A percentile compares a stretch with the other conserved stretches of the same genome.
Conservation (phyloP, 2,113 vertebrate genomes). For the Terrapene triunguis region DNA sequence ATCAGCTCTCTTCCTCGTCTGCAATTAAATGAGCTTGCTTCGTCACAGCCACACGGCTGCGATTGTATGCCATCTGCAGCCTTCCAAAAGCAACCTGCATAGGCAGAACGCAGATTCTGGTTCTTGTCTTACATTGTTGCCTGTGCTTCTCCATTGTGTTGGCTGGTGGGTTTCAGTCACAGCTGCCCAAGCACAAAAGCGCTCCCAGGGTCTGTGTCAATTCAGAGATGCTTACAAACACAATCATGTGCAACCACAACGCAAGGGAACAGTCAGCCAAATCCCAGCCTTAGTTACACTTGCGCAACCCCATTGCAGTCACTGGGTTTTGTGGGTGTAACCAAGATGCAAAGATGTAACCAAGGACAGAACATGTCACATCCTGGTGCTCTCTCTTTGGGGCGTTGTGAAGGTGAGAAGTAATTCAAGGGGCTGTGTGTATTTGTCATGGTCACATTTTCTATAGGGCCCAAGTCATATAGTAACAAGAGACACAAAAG, state of each 20-base stretch:
- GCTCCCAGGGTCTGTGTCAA: neutral
- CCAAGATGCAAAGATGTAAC: neutral
- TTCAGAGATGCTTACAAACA: neutral
- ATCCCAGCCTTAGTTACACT: neutral
- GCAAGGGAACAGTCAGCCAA: neutral
- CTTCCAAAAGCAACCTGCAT: neutral
- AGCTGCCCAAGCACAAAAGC: neutral
- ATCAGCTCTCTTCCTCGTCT: neutral
- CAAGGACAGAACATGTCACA: neutral
- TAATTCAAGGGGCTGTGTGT: neutral
- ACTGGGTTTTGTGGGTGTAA: fast-evolving
- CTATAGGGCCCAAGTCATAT: neutral
- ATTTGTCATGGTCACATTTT: neutral
- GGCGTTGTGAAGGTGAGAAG: neutral
- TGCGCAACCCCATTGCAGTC: neutral
- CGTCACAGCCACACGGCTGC: neutral
- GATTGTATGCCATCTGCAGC: neutral
- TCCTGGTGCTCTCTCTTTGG: neutral
- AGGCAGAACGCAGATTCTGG: neutral
- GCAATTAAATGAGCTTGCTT: neutral
- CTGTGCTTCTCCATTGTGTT: neutral
- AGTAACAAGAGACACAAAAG: neutral
- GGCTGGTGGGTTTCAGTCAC: neutral
- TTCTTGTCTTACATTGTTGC: neutral
- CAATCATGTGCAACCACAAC: neutral